Evolutionary conservation across 2,888 invertebrate genomes (phyloP).

Genomic region (Pedicia rivosa): DNA sequence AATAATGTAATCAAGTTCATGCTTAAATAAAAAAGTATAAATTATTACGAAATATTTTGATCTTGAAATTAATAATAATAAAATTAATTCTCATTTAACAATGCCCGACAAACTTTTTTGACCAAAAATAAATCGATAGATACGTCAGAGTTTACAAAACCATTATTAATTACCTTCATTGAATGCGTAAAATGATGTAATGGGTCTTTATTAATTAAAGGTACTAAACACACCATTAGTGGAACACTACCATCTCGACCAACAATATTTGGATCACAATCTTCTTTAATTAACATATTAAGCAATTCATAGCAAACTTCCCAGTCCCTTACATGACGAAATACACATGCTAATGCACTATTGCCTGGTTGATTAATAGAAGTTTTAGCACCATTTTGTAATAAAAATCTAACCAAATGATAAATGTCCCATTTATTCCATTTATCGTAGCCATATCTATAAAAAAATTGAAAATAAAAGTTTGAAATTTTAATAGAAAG

Average conservation of each 20-base stretch:
- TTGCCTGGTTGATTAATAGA: slow-evolving; percentile 54
- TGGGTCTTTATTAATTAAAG: slow-evolving; percentile 57
- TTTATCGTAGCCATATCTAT: slow-evolving; percentile 46
- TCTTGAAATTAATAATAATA: background rate
- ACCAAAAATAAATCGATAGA: background rate
- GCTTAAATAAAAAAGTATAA: background rate
- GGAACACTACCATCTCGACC: slow-evolving; percentile 57
- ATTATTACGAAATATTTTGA: too few species aligned
- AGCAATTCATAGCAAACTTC: slow-evolving; percentile 36
- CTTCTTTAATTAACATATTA: slow-evolving; percentile 30
- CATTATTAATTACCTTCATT: slow-evolving; percentile 42
- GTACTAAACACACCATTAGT: slow-evolving; percentile 57
- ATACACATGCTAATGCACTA: slow-evolving; percentile 51
- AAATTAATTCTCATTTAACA: background rate
- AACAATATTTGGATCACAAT: slow-evolving; percentile 46
- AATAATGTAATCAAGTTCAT: too few species aligned
- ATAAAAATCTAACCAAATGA: slow-evolving; percentile 43
- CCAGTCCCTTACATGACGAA: slow-evolving; percentile 54
- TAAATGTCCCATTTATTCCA: slow-evolving; percentile 64
- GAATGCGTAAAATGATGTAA: slow-evolving; percentile 54
- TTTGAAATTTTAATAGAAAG: background rate
- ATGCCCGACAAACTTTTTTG: background rate
- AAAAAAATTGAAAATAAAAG: background rate
- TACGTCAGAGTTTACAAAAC: background rate
- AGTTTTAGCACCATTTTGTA: slow-evolving; percentile 46